Evolutionary conservation across 2,888 invertebrate species (phyloP).

Genomic region (Idaea straminata): DNA sequence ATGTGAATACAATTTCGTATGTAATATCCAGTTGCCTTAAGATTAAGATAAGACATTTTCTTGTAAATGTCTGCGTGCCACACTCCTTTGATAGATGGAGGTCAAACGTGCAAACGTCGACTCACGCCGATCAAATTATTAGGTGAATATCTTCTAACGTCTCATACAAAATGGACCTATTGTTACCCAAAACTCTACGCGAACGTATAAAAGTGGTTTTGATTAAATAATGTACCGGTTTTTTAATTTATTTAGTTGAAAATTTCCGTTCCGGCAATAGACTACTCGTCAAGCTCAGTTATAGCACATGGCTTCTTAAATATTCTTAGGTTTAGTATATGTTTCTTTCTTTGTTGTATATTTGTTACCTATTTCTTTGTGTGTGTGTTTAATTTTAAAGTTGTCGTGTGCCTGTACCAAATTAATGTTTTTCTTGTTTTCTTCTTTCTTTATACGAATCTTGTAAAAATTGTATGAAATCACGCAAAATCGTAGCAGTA

Average conservation of each 20-base stretch:
- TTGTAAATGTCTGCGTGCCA: slow-evolving; percentile 31
- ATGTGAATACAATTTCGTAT: neutral
- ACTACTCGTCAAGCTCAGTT: no score
- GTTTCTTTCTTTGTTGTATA: no score
- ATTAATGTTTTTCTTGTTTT: no score
- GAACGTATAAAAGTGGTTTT: neutral
- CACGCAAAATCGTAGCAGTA: neutral
- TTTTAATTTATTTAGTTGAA: no score
- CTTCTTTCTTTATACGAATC: no score
- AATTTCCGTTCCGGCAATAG: no score
- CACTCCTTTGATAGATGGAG: slow-evolving; percentile 47
- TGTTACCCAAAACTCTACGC: neutral
- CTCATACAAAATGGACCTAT: slow-evolving; percentile 9
- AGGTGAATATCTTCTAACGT: slow-evolving; percentile 21
- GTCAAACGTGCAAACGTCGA: slow-evolving; percentile 41
- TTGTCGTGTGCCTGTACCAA: no score
- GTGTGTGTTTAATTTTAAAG: no score
- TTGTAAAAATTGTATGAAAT: slow-evolving; percentile 1
- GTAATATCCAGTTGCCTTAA: neutral
- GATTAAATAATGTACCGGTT: slow-evolving; percentile 2
- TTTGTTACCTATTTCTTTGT: no score
- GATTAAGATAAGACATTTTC: slow-evolving; percentile 26
- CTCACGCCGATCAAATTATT: slow-evolving; percentile 55
- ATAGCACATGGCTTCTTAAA: no score
- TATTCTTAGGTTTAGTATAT: no score